phyloP scores from a whole-genome alignment of 2,113 vertebrate genomes.

The Brachyhypopomus occidentalis region DNA sequence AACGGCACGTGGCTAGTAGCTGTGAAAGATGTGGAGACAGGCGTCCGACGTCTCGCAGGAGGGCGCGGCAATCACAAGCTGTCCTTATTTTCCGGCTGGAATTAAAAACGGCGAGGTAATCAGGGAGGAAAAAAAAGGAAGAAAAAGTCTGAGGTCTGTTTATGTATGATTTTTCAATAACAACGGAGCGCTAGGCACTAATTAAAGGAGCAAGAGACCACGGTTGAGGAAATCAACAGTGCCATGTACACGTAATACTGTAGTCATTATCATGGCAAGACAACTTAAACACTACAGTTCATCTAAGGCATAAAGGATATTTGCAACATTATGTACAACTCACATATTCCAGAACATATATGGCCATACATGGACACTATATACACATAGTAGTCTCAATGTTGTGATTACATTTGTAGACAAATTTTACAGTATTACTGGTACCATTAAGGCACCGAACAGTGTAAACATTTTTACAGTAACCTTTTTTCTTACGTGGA shows the following conservation, averaged over 20 bases:
- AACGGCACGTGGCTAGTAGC: neutral
- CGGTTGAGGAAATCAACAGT: conserved; percentile 86
- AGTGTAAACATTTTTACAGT: conserved; percentile 84
- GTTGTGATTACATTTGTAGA: conserved; percentile 74
- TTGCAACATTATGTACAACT: conserved; percentile 89
- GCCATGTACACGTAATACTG: conserved; percentile 76
- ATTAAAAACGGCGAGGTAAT: conserved; percentile 28
- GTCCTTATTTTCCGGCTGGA: neutral
- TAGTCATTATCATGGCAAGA: conserved; percentile 74
- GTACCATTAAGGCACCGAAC: conserved; percentile 80
- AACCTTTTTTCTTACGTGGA: conserved; percentile 73
- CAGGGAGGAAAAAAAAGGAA: conserved; percentile 15
- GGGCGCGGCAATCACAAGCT: neutral
- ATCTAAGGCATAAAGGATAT: conserved; percentile 87
- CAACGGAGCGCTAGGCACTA: conserved; percentile 24
- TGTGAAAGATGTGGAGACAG: conserved; percentile 1
- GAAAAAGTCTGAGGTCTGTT: conserved; percentile 8
- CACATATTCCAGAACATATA: conserved; percentile 86
- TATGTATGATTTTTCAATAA: neutral
- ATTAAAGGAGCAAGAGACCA: neutral
- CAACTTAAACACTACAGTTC: conserved; percentile 83
- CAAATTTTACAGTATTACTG: conserved; percentile 85
- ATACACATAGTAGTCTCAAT: conserved; percentile 77
- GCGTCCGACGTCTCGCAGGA: neutral
- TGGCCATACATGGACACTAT: conserved; percentile 92